These are phyloP conservation scores for Zoanthus solanderi DNA, from an alignment of 92 coral and sea anemone genomes.

Conservation along the genomic window DNA sequence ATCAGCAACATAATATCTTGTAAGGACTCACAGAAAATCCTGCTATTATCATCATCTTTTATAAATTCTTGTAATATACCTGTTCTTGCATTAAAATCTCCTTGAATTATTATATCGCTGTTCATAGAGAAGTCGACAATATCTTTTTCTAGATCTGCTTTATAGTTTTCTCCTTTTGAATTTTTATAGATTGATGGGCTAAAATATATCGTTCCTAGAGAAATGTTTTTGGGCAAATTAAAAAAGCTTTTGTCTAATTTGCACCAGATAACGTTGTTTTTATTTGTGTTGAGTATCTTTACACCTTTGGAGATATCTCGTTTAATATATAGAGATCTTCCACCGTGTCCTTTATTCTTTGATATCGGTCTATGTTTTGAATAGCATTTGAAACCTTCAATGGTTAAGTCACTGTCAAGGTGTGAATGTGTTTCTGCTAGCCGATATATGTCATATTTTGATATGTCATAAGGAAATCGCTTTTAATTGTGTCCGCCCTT, in stretches of 20 bases:
- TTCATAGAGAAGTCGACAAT: background rate
- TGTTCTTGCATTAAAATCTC: background rate
- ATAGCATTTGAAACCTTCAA: background rate
- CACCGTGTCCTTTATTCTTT: background rate
- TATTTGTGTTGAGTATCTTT: constrained; percentile 4
- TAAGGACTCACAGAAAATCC: background rate
- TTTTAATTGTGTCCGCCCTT: no score
- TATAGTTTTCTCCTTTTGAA: background rate
- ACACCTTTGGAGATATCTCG: constrained; percentile 24
- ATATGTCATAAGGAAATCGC: background rate
- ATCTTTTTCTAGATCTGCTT: background rate
- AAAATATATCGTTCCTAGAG: constrained; percentile 24
- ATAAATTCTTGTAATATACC: background rate
- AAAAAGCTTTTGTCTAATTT: constrained; percentile 3
- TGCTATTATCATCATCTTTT: background rate
- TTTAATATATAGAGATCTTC: background rate
- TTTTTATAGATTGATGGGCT: constrained; percentile 13
- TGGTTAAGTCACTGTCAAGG: background rate
- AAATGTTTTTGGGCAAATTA: background rate
- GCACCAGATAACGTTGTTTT: constrained; percentile 14
- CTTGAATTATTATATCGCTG: background rate
- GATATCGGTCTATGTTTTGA: background rate
- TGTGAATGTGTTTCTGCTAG: background rate
- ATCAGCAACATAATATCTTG: background rate
- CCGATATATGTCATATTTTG: background rate